A percentile compares a stretch with the other conserved stretches of the same genome.
Conservation (phyloP, 2,113 vertebrate genomes). For the Protobothrops flavoviridis region DNA sequence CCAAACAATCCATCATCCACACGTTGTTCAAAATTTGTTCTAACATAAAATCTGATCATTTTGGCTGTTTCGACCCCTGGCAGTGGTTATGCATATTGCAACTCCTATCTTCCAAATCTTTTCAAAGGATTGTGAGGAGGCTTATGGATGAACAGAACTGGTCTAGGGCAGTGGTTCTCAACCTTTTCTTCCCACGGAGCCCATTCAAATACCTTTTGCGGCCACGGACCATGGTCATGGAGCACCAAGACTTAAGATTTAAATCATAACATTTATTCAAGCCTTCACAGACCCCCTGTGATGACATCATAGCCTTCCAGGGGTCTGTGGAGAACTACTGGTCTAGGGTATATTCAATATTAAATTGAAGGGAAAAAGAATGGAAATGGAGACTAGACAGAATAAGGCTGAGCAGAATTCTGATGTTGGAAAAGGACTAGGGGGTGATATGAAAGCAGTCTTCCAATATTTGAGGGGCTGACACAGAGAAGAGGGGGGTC, state of each 20-base stretch:
- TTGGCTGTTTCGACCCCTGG: background rate
- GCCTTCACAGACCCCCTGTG: background rate
- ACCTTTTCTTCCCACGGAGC: background rate
- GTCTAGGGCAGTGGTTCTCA: background rate
- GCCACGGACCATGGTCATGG: too few relatives aligned
- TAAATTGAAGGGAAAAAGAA: background rate
- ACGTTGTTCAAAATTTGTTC: background rate
- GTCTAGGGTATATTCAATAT: background rate
- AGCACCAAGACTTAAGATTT: background rate
- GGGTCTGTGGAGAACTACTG: background rate
- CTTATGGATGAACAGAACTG: background rate
- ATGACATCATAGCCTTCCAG: background rate
- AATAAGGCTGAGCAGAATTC: background rate
- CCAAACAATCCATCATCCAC: background rate
- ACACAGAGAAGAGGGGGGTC: background rate
- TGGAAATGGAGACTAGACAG: background rate
- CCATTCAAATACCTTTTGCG: background rate
- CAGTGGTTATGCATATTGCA: background rate
- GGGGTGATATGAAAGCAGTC: background rate
- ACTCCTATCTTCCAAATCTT: background rate
- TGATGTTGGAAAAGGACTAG: background rate
- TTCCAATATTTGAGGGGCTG: background rate
- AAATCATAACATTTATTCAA: background rate
- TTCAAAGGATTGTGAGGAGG: background rate
- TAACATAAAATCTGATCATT: background rate